phyloP scores from a whole-genome alignment of 2,113 vertebrate genomes.

The Strix aluco region DNA sequence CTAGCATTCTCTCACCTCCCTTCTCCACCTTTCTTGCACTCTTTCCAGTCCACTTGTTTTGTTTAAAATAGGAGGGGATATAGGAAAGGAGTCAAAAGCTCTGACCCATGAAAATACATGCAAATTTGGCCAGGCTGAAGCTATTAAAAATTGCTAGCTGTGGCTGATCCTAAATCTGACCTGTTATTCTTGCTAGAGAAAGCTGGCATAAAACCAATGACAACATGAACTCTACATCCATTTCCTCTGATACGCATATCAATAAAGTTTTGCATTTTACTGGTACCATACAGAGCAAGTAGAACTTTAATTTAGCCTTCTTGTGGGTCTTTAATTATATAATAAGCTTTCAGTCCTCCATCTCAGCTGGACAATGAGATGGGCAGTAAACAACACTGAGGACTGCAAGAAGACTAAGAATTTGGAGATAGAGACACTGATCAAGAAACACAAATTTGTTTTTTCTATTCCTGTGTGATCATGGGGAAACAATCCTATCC shows the following conservation, averaged over 20 bases:
- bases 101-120: constrained; percentile 8
- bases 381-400: neutral
- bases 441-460: neutral
- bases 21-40: neutral
- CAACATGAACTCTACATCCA: neutral
- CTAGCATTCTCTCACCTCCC: neutral
- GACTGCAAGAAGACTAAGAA: neutral
- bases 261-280: neutral
- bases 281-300: neutral
- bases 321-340: neutral
- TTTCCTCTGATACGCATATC: neutral
- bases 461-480: neutral
- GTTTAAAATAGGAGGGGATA: neutral
- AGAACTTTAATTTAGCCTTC: neutral
- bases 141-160: neutral
- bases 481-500: neutral
- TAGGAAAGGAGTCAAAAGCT: neutral
- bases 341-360: neutral
- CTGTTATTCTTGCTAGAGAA: neutral
- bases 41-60: neutral
- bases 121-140: constrained; percentile 3
- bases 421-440: neutral
- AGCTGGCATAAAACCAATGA: neutral
- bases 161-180: neutral
- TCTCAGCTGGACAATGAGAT: neutral